Conservation (phyloP, 2,797 vertebrate species). For the Sus cebifrons region DNA sequence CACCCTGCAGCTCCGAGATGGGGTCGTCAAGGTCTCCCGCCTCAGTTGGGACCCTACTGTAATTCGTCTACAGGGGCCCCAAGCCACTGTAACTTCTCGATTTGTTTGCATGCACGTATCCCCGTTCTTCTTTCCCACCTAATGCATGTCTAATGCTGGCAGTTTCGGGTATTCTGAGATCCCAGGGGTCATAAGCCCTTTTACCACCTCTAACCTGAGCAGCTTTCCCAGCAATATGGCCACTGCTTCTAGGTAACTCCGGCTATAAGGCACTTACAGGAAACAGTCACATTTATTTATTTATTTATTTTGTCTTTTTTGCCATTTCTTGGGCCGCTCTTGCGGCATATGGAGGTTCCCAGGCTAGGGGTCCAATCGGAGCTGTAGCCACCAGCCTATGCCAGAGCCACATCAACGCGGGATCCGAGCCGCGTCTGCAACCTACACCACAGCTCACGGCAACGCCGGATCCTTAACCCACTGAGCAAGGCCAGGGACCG, state of each 20-base stretch:
- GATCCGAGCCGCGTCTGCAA: no score
- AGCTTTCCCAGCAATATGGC: neutral
- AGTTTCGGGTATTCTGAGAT: neutral
- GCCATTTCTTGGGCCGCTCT: no score
- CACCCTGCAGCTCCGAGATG: rapidly evolving
- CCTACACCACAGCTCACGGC: no score
- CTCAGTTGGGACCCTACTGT: rapidly evolving
- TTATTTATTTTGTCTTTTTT: no score
- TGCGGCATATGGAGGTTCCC: no score
- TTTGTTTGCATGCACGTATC: neutral
- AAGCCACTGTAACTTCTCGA: rapidly evolving
- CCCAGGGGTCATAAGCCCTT: no score
- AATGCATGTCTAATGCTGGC: rapidly evolving
- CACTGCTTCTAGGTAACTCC: neutral
- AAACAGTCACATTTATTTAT: neutral
- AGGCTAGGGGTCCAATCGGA: no score
- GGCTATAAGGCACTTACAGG: neutral
- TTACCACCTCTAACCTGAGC: neutral
- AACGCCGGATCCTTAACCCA: no score
- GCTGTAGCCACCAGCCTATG: no score
- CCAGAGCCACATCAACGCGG: no score
- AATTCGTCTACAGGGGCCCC: neutral
- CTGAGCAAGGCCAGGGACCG: no score
- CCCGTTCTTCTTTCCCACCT: neutral
- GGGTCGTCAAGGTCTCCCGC: rapidly evolving